Evolutionary conservation across 1,140 invertebrate genomes (phyloP), one percentile per base, ranked within the genome.

Genomic region (Pseudobourletiella spinata): DNA sequence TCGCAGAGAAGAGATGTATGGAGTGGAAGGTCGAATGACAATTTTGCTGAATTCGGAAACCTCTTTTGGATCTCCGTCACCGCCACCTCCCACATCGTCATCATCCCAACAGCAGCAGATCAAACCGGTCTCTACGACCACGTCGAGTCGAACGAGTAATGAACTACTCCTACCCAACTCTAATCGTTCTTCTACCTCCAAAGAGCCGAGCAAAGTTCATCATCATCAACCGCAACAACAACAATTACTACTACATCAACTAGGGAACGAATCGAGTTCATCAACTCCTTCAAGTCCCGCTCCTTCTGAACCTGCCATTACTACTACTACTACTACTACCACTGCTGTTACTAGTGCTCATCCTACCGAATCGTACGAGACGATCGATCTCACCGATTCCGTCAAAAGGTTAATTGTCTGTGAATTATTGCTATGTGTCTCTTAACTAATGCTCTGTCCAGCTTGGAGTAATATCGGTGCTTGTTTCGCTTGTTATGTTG

Each of bases 1-100:
- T n/a, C n/a, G n/a, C 57, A 67, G 66, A 67, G 66, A 67, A 32
- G 66, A 67, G 56, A 67, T 67, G 66, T 67, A 58, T 54, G 66
- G 66, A n/a, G 55, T 67, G 42, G 66, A 67, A 59, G 66, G 66
- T 42, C 61, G 66, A 35, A 64, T 67, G 61, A 67, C 66, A 35
- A 64, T 64, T 59, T 50, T 67, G n/a, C 25, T 62, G 43, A 64
- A 56, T 42, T 35, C 44, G 48, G 65, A 67, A 48, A 39, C 52
- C 39, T 48, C 60, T 22, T 59, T 59, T 63, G 51, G 54, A n/a
- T 29, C 42, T n/a, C 26, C 54, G 15, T 28, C 43, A 32, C 44
- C 18, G 6, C n/a, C 39, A 18, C 26, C 24, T 20, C n/a, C n/a
- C 8, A 46, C 54, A 52, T 25, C 32, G n/a, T n/a, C 28, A 30